These are phyloP conservation scores for Meloidogyne chitwoodi DNA, from an alignment of 1,140 invertebrate species.

Conservation along the genomic window DNA sequence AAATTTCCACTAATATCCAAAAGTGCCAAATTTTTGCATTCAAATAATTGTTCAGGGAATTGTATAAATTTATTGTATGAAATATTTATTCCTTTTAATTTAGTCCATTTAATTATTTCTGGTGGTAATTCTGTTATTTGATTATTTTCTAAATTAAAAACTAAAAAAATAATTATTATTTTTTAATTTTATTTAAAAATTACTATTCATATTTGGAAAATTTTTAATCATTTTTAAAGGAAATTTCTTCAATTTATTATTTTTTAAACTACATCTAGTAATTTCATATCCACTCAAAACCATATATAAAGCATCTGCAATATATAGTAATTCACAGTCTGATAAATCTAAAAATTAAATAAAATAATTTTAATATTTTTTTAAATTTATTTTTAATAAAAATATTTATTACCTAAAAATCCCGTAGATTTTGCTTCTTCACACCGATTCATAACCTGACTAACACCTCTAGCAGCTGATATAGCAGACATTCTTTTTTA, in stretches of 20 bases:
- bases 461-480: constrained; percentile 48
- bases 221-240: constrained; percentile 42
- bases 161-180: constrained; percentile 27
- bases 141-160: constrained; percentile 50
- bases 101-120: constrained; percentile 39
- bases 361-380: too few species aligned
- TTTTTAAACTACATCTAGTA: constrained; percentile 40
- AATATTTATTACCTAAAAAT: constrained; percentile 40
- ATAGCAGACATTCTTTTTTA: neutral
- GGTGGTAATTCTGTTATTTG: constrained; percentile 41
- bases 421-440: constrained; percentile 46
- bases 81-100: constrained; percentile 42
- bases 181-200: neutral
- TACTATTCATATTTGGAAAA: constrained; percentile 46
- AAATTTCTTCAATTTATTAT: constrained; percentile 51
- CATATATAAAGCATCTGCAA: constrained; percentile 50
- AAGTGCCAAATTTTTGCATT: constrained; percentile 30
- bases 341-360: constrained; percentile 48
- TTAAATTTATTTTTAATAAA: neutral
- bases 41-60: constrained; percentile 36
- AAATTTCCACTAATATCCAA: constrained; percentile 44
- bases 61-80: constrained; percentile 33
- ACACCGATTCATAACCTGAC: constrained; percentile 49
- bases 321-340: constrained; percentile 49
- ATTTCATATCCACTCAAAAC: constrained; percentile 35